phyloP scores from a whole-genome alignment of 2,797 vertebrate genomes.

The Pseudotriccus pelzelni region DNA sequence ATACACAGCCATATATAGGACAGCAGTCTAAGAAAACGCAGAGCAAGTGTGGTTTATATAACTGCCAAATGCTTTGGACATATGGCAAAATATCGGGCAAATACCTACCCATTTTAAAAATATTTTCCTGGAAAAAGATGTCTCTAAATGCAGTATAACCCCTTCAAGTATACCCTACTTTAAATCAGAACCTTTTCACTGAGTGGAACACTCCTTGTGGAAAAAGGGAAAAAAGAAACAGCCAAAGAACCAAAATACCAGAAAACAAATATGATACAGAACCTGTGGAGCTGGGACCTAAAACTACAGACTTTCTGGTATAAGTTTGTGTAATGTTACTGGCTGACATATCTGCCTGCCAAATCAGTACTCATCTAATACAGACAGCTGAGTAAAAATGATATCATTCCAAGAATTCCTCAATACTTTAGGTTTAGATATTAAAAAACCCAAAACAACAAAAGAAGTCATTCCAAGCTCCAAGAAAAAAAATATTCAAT shows the following conservation, averaged over 20 bases:
- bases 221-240: background rate
- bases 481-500: background rate
- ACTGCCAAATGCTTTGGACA: background rate
- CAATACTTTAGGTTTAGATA: background rate
- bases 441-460: background rate
- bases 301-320: background rate
- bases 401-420: background rate
- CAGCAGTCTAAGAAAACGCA: background rate
- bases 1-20: background rate
- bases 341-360: background rate
- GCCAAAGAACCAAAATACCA: background rate
- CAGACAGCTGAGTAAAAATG: background rate
- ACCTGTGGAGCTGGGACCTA: background rate
- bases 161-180: background rate
- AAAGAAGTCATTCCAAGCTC: accelerated
- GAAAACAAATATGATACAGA: background rate
- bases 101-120: background rate
- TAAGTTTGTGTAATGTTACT: background rate
- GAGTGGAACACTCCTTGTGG: background rate
- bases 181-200: background rate
- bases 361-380: background rate
- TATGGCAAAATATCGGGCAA: background rate
- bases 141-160: background rate
- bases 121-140: background rate
- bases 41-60: background rate